Evolutionary conservation across 2,888 invertebrate genomes (phyloP).

Genomic region (Andrena bucephala): DNA sequence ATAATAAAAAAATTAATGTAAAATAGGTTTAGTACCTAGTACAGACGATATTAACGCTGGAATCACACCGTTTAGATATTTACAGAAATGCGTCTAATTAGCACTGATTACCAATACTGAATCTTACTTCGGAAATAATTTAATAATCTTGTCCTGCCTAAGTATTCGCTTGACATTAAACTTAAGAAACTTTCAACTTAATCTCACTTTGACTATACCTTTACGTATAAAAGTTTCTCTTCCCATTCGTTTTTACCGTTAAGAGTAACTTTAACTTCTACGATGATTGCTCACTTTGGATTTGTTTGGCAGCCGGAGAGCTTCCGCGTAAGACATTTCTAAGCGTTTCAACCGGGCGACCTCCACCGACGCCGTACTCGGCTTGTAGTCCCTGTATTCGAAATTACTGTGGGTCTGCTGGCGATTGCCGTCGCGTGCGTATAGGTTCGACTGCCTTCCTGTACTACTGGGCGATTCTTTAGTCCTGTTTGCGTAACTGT

Average conservation of each 20-base stretch:
- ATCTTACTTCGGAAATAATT: slow-evolving; percentile 59
- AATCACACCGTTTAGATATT: slow-evolving; percentile 47
- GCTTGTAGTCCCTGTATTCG: slow-evolving; percentile 85
- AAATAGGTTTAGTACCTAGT: slow-evolving; percentile 58
- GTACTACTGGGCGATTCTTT: slow-evolving; percentile 85
- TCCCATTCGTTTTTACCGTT: background rate
- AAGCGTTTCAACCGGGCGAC: slow-evolving; percentile 92
- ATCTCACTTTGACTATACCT: slow-evolving; percentile 54
- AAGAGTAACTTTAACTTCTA: slow-evolving; percentile 51
- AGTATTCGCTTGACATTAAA: slow-evolving; percentile 34
- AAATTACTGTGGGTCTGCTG: slow-evolving; percentile 72
- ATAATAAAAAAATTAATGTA: slow-evolving; percentile 64
- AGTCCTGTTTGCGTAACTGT: slow-evolving; percentile 86
- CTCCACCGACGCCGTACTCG: slow-evolving; percentile 93
- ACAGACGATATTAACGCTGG: slow-evolving; percentile 50
- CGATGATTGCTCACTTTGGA: slow-evolving; percentile 77
- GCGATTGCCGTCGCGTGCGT: slow-evolving; percentile 75
- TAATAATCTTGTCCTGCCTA: slow-evolving; percentile 50
- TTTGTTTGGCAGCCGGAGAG: slow-evolving; percentile 90
- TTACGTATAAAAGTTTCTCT: slow-evolving; percentile 42
- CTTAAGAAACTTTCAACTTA: slow-evolving; percentile 50
- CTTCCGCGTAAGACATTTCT: slow-evolving; percentile 95
- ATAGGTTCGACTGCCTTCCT: slow-evolving; percentile 38
- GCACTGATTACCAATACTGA: slow-evolving; percentile 64
- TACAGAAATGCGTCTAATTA: slow-evolving; percentile 62